Base-by-base conservation (phyloP, 64 coral and sea anemone genomes). In the Porites lutea region DNA sequence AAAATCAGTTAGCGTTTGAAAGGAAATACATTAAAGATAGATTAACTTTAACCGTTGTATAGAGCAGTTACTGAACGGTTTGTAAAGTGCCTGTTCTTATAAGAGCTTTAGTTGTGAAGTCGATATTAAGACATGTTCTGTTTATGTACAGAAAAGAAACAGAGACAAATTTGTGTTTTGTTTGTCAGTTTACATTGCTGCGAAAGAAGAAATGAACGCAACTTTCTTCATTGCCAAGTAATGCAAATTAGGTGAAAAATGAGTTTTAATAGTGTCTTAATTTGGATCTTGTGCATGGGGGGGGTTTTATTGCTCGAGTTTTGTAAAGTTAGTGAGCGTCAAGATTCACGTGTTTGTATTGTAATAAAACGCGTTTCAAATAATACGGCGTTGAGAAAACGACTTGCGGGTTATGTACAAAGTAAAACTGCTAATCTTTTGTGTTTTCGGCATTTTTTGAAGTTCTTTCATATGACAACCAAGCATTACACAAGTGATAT, bases 341-440 rank as follows among this genome's bases (percentile, higher is more conserved):
- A 13, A 46, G 10, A 16, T 27, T 81, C 78, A 62, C 58, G 45
- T 68, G 81, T 68, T 69, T 68, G 11, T 84, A 49, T 67, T 84
- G 45, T 64, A 70, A 54, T 69, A 84, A 84, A 84, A 83, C 44
- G 55, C 45, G 16, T 21, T 84, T 69, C 16, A 3, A 68, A 84
- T 48, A 67, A 68, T 68, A 68, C 47, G 81, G 64, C 46, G 8
- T 47, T 52, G 69, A 68, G 18, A 78, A 57, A 73, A 48, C 19
- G 62, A 52, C 49, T 49, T 50, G 62, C 81, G 81, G 62, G 63
- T 10, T 68, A 52, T 68, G 81, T 84, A 84, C 63, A 84, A 84
- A 84, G 61, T 84, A 68, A 51, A 84, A 84, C 62, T 84, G 46
- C 46, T 84, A 84, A 84, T 84, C 81, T 84, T 68, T 84, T 84